Evolutionary conservation across 1,140 invertebrate species (phyloP).

Genomic region (Uloborus diversus): DNA sequence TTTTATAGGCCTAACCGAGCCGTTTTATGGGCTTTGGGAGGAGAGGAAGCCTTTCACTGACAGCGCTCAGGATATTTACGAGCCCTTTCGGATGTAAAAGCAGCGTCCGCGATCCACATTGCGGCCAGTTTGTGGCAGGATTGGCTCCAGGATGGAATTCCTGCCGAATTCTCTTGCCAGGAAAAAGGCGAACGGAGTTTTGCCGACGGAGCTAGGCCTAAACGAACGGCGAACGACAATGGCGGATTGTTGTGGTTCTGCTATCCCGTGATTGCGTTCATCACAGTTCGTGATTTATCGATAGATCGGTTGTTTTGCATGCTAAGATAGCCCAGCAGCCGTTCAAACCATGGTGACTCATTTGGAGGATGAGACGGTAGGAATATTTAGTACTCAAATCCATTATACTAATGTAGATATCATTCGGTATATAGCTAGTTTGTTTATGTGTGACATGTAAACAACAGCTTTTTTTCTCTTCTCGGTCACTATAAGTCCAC

Average conservation of each 20-base stretch:
- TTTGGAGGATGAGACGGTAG: too few species aligned
- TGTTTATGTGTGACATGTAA: too few species aligned
- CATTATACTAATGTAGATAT: too few species aligned
- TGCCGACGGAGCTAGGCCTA: constrained; percentile 34
- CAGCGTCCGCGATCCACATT: neutral
- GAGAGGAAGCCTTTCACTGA: constrained; percentile 50
- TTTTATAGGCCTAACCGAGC: constrained; percentile 57
- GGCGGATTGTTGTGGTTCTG: constrained; percentile 25
- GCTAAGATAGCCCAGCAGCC: too few species aligned
- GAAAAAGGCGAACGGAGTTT: constrained; percentile 4
- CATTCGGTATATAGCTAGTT: too few species aligned
- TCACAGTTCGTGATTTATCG: neutral
- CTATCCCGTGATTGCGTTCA: neutral
- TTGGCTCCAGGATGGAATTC: neutral
- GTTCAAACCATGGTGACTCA: neutral
- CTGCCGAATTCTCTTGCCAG: neutral
- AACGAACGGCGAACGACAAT: constrained; percentile 15
- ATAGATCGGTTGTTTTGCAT: neutral
- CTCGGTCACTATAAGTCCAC: too few species aligned
- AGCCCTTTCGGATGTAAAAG: constrained; percentile 43
- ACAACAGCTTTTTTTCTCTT: too few species aligned
- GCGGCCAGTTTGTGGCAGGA: neutral
- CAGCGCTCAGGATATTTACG: constrained; percentile 58
- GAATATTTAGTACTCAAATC: too few species aligned
- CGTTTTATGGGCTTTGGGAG: constrained; percentile 57